Base-by-base conservation (phyloP, 2,113 vertebrate genomes). In the Cisticola juncidis region DNA sequence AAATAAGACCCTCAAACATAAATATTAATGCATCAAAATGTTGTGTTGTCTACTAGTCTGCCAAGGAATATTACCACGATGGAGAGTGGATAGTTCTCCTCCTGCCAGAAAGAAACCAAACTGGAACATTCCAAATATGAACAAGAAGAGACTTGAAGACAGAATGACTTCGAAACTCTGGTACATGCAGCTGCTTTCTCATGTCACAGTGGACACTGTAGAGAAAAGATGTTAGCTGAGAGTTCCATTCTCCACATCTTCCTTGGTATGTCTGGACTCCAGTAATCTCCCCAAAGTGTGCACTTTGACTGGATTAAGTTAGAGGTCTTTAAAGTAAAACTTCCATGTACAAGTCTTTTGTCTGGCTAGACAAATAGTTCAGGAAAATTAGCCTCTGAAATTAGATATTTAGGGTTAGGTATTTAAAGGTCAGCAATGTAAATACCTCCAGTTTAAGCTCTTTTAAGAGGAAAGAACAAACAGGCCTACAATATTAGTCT, bases 1-100 rank as follows among this genome's bases (percentile, higher is more conserved):
- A 90, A 96, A 57, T 77, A 76, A 86, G 85, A 93, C 94, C 42
- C 60, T 92, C 58, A 86, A 70, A 93, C 65, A 58, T 90, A 92
- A 94, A 91, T 86, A 85, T 82, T 89, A 94, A 92, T 87, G 16
- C 36, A 33, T 14, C 64, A 40, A 79, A 92, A 22, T 62, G 62
- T 50, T 69, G n/a, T 35, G 28, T 76, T 85, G 3, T 81, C 48
- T 95, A n/a, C 53, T 79, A 29, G 23, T 72, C 23, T 94, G 87
- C 87, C 88, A 88, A 90, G 36, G 42, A 88, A 82, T 72, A 79
- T 82, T 90, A 45, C 64, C 35, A 69, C 0, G 0, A 56, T 65
- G 40, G 42, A 90, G 90, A 88, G 28, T 68, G 45, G 66, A 45
- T 42, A 19, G 15, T 65, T 92, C n/a, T 78, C 12, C 62, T 73